Percentiles rank a stretch among this genome's conserved stretches.
Evolutionary conservation across 92 coral and sea anemone genomes (phyloP).

Genomic region (Epizoanthus stellaris): DNA sequence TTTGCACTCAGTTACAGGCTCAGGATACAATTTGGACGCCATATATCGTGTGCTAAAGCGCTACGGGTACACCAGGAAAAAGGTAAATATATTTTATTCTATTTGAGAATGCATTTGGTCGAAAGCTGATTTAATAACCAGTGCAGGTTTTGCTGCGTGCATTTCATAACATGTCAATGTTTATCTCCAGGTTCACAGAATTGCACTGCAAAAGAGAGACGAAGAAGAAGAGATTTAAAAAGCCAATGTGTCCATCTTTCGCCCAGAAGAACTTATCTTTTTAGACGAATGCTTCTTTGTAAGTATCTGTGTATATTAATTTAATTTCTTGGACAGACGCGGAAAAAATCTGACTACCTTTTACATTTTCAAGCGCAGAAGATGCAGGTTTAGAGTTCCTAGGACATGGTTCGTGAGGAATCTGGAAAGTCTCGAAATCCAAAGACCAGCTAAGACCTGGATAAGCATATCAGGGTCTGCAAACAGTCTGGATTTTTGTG

Average conservation of each 20-base stretch:
- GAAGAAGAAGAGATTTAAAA: constrained; percentile 12
- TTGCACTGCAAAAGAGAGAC: constrained; percentile 29
- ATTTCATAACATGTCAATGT: neutral
- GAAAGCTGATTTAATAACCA: neutral
- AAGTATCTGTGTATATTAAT: constrained; percentile 9
- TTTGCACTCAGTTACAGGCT: constrained; percentile 25
- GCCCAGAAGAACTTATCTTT: constrained; percentile 47
- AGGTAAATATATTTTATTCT: constrained; percentile 16
- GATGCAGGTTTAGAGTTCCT: no score
- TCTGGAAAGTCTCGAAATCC: no score
- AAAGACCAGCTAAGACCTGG: no score
- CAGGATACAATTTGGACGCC: constrained; percentile 12
- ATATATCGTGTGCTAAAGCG: constrained; percentile 25
- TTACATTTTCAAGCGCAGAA: no score
- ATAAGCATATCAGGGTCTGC: no score
- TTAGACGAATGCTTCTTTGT: constrained; percentile 62
- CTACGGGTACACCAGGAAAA: constrained; percentile 28
- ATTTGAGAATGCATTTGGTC: neutral
- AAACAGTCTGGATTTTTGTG: no score
- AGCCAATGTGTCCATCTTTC: constrained; percentile 31
- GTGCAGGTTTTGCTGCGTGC: neutral
- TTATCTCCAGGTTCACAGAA: constrained; percentile 34
- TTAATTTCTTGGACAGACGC: no score
- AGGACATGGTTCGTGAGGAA: no score
- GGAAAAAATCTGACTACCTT: no score